A percentile compares a stretch with the other conserved stretches of the same genome.
Conservation (phyloP, 30 jellyfish, hydroid and myxozoan genomes). For the Cassiopea andromeda region DNA sequence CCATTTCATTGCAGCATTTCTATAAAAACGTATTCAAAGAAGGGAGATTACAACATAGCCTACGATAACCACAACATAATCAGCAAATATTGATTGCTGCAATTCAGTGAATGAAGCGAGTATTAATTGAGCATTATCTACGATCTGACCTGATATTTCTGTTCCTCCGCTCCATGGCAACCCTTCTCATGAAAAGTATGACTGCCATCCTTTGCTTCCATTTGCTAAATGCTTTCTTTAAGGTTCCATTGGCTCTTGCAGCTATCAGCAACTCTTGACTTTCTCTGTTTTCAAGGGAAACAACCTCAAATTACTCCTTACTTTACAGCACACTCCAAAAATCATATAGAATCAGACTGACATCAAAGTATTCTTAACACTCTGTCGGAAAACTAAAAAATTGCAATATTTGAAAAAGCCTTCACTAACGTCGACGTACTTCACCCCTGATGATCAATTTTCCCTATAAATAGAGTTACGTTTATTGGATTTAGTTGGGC, state of each 20-base stretch:
- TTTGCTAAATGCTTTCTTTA: conserved; percentile 33
- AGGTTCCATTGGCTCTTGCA: background rate
- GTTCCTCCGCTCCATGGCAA: conserved; percentile 6
- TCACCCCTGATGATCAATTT: no score
- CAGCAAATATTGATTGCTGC: background rate
- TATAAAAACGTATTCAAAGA: background rate
- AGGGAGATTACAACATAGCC: background rate
- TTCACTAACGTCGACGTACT: no score
- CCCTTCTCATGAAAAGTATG: conserved; percentile 11
- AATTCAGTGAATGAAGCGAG: background rate
- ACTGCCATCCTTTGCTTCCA: conserved; percentile 35
- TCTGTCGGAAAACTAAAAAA: no score
- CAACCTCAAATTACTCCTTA: no score
- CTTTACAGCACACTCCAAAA: no score
- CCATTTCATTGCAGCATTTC: conserved; percentile 58
- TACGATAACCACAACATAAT: background rate
- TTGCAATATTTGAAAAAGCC: no score
- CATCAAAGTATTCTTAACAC: no score
- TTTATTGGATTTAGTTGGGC: no score
- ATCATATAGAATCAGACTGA: no score
- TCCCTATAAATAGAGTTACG: no score
- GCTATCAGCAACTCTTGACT: conserved; percentile 4
- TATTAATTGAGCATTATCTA: background rate
- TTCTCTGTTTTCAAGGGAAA: background rate
- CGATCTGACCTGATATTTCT: conserved; percentile 42